Base-by-base conservation (phyloP, 23 tunicate species). In the Styela clava region DNA sequence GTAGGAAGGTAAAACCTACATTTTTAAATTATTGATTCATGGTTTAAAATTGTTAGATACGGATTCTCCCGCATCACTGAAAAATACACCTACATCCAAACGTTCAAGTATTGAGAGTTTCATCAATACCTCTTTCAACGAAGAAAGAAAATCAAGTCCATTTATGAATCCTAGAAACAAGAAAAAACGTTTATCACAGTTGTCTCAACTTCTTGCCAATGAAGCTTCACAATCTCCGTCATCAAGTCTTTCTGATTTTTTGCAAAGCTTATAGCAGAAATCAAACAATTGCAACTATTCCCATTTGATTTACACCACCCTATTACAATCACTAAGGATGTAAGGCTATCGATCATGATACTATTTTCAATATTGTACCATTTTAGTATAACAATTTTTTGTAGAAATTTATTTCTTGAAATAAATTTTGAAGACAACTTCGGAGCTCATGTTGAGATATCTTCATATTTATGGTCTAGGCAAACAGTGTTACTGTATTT, bases 171-270 rank as follows among this genome's bases (percentile, higher is more conserved):
- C 12, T 12, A 44, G 12, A 44, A 44, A 44, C 16, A 71, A 34
- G 24, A 71, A 71, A 16, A 71, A 71, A 30, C 32, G 34, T 21
- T 28, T 28, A 34, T 30, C 77, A 30, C 77, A 71, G 27, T 71
- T 71, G 34, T 71, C 77, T 32, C 77, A 71, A 71, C 77, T 71
- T 27, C 35, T 71, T 7, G 34, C 77, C 16, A 35, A 71, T 32
- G 77, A 71, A 32, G 37, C 5, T 16, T 3, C 3, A 16, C 3
- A 33, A 21, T 21, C 77, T 3, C 35, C 77, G 5, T 3, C 34
- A 18, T 18, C 77, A 21, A 26, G 34, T 34, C 77, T 71, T 3
- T 19, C 34, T 16, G 35, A 71, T 34, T 71, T 71, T 30, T 71
- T 71, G 37, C 32, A 34, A 33, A 71, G 16, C 77, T 5, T 71